phyloP scores from a whole-genome alignment of 2,113 vertebrate genomes.

The Hippopotamus amphibius region DNA sequence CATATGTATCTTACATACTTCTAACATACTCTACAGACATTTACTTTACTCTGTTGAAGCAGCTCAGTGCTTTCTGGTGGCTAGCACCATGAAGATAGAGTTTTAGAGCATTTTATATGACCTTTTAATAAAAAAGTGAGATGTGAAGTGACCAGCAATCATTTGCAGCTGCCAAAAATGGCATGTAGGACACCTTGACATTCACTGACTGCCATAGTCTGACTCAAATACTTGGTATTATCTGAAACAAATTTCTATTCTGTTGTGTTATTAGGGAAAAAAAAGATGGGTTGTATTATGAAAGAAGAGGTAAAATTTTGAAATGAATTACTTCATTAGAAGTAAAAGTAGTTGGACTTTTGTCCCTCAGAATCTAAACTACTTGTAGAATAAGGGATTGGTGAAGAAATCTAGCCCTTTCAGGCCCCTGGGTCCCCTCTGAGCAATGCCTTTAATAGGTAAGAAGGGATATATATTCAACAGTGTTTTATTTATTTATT shows the following conservation, averaged over 20 bases:
- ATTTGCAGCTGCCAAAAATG: slow-evolving; percentile 33
- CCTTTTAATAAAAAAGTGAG: slow-evolving; percentile 40
- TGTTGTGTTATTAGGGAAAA: neutral
- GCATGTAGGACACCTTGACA: neutral
- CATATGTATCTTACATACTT: too few relatives aligned
- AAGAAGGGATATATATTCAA: neutral
- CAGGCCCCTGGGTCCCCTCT: neutral
- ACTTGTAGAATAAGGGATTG: neutral
- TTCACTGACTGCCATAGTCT: neutral
- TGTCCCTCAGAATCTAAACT: neutral
- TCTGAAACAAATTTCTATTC: slow-evolving; percentile 41
- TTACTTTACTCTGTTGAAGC: neutral
- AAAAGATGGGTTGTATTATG: neutral
- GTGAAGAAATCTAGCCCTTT: neutral
- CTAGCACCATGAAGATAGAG: neutral
- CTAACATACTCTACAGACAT: neutral
- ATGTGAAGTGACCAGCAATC: neutral
- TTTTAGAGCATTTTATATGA: slow-evolving; percentile 44
- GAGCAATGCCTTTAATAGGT: neutral
- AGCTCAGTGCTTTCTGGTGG: neutral
- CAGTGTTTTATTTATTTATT: neutral
- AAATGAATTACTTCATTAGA: slow-evolving; percentile 12
- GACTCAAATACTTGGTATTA: neutral
- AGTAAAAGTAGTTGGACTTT: slow-evolving; percentile 14
- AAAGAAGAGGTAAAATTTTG: neutral